Evolutionary conservation across 2,113 vertebrate genomes (phyloP).

Genomic region (Zosterops hypoxanthus): DNA sequence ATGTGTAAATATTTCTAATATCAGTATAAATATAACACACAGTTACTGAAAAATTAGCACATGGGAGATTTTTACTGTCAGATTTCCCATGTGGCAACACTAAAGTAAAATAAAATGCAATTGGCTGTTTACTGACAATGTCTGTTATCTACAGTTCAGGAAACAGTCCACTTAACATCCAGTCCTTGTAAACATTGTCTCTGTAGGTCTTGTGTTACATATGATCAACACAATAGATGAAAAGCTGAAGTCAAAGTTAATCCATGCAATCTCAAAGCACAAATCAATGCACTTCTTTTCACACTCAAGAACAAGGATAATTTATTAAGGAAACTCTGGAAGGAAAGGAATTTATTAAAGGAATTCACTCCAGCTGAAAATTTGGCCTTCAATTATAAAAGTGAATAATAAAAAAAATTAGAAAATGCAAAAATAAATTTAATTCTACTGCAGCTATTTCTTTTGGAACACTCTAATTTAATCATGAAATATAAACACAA

Average conservation of each 20-base stretch:
- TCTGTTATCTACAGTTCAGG: background rate
- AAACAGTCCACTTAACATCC: background rate
- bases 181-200: background rate
- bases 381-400: background rate
- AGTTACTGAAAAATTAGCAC: slow-evolving; percentile 1
- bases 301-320: background rate
- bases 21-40: background rate
- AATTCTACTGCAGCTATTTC: background rate
- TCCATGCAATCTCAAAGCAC: background rate
- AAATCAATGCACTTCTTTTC: background rate
- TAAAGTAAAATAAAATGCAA: background rate
- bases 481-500: background rate
- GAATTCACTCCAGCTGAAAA: background rate
- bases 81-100: background rate
- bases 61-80: background rate
- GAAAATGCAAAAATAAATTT: background rate
- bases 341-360: background rate
- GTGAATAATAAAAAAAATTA: background rate
- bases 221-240: slow-evolving; percentile 12
- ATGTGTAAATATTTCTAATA: slow-evolving; percentile 11
- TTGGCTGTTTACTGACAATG: background rate
- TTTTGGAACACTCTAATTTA: background rate
- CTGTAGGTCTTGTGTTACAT: background rate
- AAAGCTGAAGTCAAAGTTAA: slow-evolving; percentile 30
- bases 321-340: background rate